phyloP scores from a whole-genome alignment of 2,797 vertebrate species.

The Labeo calbasu region DNA sequence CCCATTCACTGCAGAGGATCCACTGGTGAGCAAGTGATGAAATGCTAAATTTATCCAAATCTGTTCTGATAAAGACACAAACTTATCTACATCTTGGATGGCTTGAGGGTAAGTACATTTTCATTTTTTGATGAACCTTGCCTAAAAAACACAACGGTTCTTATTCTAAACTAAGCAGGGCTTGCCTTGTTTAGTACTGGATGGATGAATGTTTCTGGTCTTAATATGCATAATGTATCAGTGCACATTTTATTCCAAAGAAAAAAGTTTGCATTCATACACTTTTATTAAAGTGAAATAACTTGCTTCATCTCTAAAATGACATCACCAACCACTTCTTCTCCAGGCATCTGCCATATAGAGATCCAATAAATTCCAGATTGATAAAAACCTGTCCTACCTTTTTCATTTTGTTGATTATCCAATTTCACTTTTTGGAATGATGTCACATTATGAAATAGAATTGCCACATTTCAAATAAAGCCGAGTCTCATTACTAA shows the following conservation, averaged over 20 bases:
- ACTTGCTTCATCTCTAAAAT: neutral
- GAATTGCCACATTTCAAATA: neutral
- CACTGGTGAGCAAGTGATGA: neutral
- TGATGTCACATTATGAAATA: neutral
- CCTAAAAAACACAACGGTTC: neutral
- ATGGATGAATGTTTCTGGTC: neutral
- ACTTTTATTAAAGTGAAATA: neutral
- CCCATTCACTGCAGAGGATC: neutral
- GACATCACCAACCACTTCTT: neutral
- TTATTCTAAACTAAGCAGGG: neutral
- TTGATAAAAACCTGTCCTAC: neutral
- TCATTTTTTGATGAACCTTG: neutral
- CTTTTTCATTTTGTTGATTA: neutral
- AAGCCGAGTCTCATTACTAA: neutral
- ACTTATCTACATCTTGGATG: neutral
- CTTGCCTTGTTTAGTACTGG: neutral
- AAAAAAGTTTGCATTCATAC: neutral
- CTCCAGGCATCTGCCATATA: neutral
- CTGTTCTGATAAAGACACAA: neutral
- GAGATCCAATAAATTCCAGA: neutral
- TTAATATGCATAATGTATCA: neutral
- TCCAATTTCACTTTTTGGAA: neutral
- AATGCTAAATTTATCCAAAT: neutral
- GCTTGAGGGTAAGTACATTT: neutral
- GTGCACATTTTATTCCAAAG: neutral